A percentile compares a stretch with the other conserved stretches of the same genome.
Conservation (phyloP, 2,797 vertebrate species). For the Clarias laeviceps region DNA sequence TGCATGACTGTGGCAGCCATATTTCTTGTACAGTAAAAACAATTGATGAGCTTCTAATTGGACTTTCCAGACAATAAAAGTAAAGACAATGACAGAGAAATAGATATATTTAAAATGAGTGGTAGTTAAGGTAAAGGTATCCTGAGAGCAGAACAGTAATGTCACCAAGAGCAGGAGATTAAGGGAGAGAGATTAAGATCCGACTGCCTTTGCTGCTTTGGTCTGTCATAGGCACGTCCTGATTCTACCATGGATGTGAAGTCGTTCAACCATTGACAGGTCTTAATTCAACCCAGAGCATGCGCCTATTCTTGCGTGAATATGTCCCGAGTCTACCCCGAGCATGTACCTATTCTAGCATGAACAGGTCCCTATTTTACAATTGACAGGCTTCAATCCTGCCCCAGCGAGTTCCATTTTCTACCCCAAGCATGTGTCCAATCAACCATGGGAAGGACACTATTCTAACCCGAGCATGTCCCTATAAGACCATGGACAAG, state of each 20-base stretch:
- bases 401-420: background rate
- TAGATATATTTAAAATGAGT: constrained; percentile 1
- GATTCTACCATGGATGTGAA: background rate
- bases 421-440: background rate
- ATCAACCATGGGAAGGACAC: background rate
- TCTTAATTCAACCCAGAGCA: background rate
- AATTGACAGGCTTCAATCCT: background rate
- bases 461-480: background rate
- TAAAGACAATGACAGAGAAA: background rate
- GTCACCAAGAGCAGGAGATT: constrained; percentile 1
- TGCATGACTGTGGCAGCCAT: no score
- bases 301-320: background rate
- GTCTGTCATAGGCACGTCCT: background rate
- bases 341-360: background rate
- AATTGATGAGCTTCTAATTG: no score
- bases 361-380: background rate
- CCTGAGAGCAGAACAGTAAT: background rate
- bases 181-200: constrained; percentile 1
- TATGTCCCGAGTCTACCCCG: background rate
- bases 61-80: background rate
- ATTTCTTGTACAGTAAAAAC: no score
- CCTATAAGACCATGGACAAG: background rate
- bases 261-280: background rate
- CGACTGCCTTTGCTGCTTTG: constrained; percentile 11
- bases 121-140: background rate